Evolutionary conservation across 2,113 vertebrate genomes (phyloP).

Genomic region (Cyphomyrus plagiostoma): DNA sequence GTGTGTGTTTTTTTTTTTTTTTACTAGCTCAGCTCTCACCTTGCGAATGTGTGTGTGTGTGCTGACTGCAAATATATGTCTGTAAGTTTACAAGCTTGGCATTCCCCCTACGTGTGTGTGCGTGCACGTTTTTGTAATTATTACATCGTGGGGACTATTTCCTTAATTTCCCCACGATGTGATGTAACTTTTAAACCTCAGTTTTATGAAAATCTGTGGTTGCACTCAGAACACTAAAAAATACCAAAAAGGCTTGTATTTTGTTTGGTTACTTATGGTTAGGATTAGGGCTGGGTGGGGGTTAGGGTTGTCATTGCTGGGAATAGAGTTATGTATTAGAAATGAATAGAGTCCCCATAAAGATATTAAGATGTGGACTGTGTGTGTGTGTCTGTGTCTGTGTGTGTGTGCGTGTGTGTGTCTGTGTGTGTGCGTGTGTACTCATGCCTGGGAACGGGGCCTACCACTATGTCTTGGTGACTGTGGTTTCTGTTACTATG

Average conservation of each 20-base stretch:
- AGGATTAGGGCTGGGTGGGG: background rate
- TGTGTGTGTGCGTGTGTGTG: background rate
- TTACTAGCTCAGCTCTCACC: too few species aligned
- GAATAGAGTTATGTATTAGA: background rate
- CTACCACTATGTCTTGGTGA: conserved; percentile 12
- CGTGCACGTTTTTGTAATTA: background rate
- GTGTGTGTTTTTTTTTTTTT: background rate
- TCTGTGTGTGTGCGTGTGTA: background rate
- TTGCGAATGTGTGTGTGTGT: too few species aligned
- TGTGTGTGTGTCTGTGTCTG: background rate
- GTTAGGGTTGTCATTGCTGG: background rate
- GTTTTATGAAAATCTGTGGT: background rate
- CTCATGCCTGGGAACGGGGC: background rate
- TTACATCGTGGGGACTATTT: background rate
- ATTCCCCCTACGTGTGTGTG: conserved; percentile 2
- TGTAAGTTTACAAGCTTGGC: conserved; percentile 7
- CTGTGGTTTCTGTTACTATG: background rate
- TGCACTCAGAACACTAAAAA: background rate
- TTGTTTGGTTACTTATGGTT: background rate
- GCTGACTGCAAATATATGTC: conserved; percentile 23
- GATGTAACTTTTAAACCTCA: background rate
- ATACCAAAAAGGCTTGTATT: background rate
- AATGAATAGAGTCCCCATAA: background rate
- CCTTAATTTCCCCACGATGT: background rate
- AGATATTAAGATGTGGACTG: background rate